Evolutionary conservation across 1,140 invertebrate genomes (phyloP), one percentile per base, ranked within the genome.

Genomic region (Lepidurus arcticus): DNA sequence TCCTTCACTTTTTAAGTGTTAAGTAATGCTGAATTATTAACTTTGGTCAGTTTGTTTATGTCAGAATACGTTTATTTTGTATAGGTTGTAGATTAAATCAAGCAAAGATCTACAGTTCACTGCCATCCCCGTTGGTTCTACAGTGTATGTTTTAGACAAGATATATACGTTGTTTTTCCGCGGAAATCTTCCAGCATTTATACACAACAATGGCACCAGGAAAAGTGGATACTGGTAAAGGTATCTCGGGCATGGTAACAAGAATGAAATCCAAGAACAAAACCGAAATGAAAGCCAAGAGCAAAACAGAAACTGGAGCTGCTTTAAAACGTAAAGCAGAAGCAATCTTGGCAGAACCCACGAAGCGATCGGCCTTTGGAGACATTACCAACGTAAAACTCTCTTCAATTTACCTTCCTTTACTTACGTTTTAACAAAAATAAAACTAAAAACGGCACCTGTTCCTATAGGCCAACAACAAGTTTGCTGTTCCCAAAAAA

Each of bases 331-430:
- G 79, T n/a, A 80, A 80, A 74, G 76, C 79, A 44, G 79, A 80
- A 16, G 74, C 47, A 16, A 45, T 45, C 45, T 34, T 77, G 2
- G 44, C 75, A n/a, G 86, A 84, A 84, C 83, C 80, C 34, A 82
- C 82, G n/a, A 93, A 93, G 83, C 86, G 91, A 82, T 90, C 89
- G 77, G 91, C 91, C 2, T 89, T 94, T 81, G 91, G 90, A 80
- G 92, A 94, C 82, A 88, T 93, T 74, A 93, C 92, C 5, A 93
- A 93, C 86, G 90, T 89, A 85, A 83, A 78, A 80, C 10, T 73
- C 73, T 47, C 10, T 44, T 73, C 3, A 73, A 42, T 34, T 34
- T 34, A 34, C 34, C 34, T 34, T 34, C 34, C 34, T 34, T 34
- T 24, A 24, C 34, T 43, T 76, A 42, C 6, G n/a, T 11, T 24